Conservation (phyloP, 2,113 vertebrate species). For the Petroica traversi region DNA sequence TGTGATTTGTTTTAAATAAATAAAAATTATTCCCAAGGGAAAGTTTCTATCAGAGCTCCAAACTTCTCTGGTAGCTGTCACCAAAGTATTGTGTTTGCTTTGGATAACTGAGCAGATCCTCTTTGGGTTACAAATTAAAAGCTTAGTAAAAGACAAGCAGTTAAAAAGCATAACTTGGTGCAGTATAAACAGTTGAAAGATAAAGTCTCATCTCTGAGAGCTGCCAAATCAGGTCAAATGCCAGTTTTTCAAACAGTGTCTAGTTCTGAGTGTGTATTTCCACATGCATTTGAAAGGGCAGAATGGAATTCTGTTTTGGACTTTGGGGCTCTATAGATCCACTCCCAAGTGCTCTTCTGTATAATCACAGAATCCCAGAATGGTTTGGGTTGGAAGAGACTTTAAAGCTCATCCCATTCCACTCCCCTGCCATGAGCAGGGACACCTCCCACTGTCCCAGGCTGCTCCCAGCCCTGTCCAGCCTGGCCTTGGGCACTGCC, state of each 20-base stretch:
- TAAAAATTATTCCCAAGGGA: background rate
- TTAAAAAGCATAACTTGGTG: background rate
- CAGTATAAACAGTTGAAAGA: background rate
- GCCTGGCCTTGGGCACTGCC: fast-evolving
- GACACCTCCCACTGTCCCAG: background rate
- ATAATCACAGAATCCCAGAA: background rate
- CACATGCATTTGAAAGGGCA: background rate
- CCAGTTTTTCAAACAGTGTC: background rate
- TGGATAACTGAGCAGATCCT: background rate
- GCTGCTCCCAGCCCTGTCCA: fast-evolving
- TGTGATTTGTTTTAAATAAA: background rate
- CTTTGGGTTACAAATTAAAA: background rate
- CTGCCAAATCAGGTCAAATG: background rate
- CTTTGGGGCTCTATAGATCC: background rate
- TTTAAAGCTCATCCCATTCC: background rate
- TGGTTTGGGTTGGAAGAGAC: background rate
- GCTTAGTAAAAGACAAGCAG: background rate
- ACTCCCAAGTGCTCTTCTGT: background rate
- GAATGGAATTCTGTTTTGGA: background rate
- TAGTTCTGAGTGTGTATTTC: background rate
- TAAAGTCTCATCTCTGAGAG: background rate
- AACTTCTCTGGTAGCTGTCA: background rate
- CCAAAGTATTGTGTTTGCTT: background rate
- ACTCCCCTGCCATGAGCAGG: background rate
- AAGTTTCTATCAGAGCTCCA: background rate